Percentiles rank a stretch among this genome's conserved stretches.
Conservation (phyloP, 2,888 invertebrate species). For the Parnassius smintheus region DNA sequence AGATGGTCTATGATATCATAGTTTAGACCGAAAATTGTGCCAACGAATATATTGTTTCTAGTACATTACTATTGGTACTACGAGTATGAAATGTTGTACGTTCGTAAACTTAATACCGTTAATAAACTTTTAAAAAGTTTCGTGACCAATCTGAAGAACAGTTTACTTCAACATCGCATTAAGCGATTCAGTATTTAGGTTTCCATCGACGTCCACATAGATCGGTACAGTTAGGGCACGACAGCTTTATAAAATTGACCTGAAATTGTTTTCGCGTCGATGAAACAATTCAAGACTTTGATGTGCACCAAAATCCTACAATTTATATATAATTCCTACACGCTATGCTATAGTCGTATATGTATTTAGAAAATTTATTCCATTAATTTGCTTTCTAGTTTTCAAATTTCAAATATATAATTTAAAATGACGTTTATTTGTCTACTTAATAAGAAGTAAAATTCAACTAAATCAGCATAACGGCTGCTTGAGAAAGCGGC, state of each 20-base stretch:
- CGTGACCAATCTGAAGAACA: constrained; percentile 18
- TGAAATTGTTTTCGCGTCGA: constrained; percentile 51
- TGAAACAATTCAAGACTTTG: constrained; percentile 60
- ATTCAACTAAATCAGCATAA: not conserved
- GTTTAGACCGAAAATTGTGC: no score
- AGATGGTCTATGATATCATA: no score
- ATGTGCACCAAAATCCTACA: constrained; percentile 28
- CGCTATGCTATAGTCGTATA: no score
- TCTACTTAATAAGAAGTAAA: not conserved
- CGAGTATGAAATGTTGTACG: no score
- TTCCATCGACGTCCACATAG: constrained; percentile 38
- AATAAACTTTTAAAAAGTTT: constrained; percentile 3
- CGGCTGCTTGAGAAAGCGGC: not conserved
- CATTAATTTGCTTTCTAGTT: not conserved
- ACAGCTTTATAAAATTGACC: constrained; percentile 54
- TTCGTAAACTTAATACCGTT: not conserved
- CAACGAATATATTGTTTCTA: no score
- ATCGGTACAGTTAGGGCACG: constrained; percentile 56
- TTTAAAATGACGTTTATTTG: not conserved
- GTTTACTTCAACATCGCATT: constrained; percentile 25
- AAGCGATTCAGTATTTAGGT: constrained; percentile 38
- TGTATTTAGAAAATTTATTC: no score
- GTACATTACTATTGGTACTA: no score
- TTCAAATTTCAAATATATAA: not conserved
- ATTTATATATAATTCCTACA: no score